Conservation (phyloP, 1,140 invertebrate genomes). For the Drosophila quadrilineata region DNA sequence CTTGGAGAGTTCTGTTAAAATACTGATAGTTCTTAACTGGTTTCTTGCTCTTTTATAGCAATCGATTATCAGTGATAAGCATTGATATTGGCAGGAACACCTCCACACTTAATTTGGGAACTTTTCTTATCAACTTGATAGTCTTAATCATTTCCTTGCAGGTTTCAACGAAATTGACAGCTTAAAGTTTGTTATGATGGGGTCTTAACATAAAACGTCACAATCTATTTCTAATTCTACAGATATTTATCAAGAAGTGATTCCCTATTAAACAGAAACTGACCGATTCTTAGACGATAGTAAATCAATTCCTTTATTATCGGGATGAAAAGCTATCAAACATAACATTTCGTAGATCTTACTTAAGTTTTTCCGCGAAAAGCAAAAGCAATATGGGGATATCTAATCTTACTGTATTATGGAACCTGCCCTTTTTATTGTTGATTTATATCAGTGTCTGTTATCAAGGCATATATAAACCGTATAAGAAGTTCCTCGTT, state of each 20-base stretch:
- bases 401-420: background rate
- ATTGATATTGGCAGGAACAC: conserved; percentile 10
- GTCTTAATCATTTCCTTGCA: background rate
- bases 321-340: background rate
- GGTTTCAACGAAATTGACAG: background rate
- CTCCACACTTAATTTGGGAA: conserved; percentile 4
- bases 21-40: background rate
- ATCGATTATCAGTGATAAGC: background rate
- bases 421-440: background rate
- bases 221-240: conserved; percentile 1
- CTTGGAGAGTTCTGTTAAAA: background rate
- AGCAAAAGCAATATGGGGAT: background rate
- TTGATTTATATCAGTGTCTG: too few relatives aligned
- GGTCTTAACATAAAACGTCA: background rate
- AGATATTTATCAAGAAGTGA: too few relatives aligned
- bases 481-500: background rate
- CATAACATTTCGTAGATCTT: too few relatives aligned
- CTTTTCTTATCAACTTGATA: background rate
- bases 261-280: too few relatives aligned
- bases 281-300: too few relatives aligned
- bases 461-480: conserved; percentile 7
- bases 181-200: background rate
- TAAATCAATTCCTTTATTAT: background rate
- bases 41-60: background rate
- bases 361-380: background rate